phyloP scores from a whole-genome alignment of 1,140 invertebrate genomes.

The Venturia canescens region DNA sequence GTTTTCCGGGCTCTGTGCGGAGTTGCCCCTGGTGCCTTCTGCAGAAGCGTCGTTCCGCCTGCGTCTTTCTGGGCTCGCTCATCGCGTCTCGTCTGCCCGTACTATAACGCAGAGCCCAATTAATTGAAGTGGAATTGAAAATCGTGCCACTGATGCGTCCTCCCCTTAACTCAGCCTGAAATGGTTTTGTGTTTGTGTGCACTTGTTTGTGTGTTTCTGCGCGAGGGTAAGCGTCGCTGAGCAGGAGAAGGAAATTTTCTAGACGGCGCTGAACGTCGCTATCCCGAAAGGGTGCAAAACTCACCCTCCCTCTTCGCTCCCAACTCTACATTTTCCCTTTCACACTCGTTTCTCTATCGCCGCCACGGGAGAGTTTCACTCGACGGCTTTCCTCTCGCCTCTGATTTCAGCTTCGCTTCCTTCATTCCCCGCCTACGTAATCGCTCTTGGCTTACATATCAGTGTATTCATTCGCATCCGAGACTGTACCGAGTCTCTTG shows the following conservation, averaged over 20 bases:
- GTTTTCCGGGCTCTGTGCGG: background rate
- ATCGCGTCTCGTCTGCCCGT: background rate
- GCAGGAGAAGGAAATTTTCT: constrained; percentile 15
- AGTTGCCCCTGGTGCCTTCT: constrained; percentile 4
- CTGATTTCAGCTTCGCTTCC: background rate
- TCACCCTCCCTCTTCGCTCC: background rate
- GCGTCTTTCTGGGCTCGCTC: constrained; percentile 9
- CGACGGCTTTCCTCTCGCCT: constrained; percentile 5
- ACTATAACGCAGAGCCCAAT: constrained; percentile 45
- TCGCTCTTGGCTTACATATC: background rate
- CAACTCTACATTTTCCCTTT: constrained; percentile 9
- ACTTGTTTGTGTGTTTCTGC: constrained; percentile 29
- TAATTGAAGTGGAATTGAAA: constrained; percentile 61
- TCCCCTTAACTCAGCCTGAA: background rate
- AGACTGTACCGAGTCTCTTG: no score
- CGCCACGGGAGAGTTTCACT: background rate
- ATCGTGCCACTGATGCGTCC: constrained; percentile 46
- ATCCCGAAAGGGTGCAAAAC: constrained; percentile 18
- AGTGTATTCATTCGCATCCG: no score
- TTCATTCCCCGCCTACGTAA: background rate
- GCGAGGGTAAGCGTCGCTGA: constrained; percentile 30
- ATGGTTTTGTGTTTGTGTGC: constrained; percentile 7
- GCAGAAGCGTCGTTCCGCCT: background rate
- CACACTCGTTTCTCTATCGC: constrained; percentile 9
- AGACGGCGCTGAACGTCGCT: background rate